Conservation (phyloP, 64 coral and sea anemone genomes). For the Montipora sp. region DNA sequence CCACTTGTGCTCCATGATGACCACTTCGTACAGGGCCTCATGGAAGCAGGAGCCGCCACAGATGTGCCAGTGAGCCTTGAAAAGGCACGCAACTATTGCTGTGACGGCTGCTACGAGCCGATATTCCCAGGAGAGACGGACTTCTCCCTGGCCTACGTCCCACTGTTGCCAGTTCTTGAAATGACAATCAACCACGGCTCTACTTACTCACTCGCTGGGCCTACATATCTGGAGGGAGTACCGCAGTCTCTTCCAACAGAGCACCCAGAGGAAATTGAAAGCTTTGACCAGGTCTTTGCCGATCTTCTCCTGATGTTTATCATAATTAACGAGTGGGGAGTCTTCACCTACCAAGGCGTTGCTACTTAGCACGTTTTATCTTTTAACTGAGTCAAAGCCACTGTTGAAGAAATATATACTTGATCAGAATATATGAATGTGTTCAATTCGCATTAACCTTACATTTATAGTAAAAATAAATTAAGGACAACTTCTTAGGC, state of each 20-base stretch:
- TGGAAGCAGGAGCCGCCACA: neutral
- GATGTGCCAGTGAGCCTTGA: slow-evolving; percentile 59
- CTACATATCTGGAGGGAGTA: slow-evolving; percentile 54
- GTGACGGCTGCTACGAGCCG: slow-evolving; percentile 84
- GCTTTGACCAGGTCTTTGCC: slow-evolving; percentile 72
- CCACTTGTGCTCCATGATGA: slow-evolving; percentile 78
- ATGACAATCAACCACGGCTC: slow-evolving; percentile 79
- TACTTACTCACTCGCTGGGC: slow-evolving; percentile 45
- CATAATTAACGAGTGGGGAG: too few species aligned
- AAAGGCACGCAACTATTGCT: slow-evolving; percentile 64
- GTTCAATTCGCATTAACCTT: too few species aligned
- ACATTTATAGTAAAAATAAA: too few species aligned
- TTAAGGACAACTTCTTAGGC: too few species aligned
- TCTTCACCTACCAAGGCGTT: too few species aligned
- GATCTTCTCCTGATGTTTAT: too few species aligned
- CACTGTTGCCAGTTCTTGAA: slow-evolving; percentile 63
- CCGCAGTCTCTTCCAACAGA: slow-evolving; percentile 78
- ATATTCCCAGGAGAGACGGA: slow-evolving; percentile 66
- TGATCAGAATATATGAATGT: too few species aligned
- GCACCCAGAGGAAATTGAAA: slow-evolving; percentile 66
- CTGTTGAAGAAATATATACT: too few species aligned
- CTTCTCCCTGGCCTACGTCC: slow-evolving; percentile 69
- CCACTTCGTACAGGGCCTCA: slow-evolving; percentile 53
- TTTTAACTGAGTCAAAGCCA: too few species aligned
- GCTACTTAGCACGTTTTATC: too few species aligned